phyloP scores from a whole-genome alignment of 2,113 vertebrate species.

The Tenebrosternarchus preto region DNA sequence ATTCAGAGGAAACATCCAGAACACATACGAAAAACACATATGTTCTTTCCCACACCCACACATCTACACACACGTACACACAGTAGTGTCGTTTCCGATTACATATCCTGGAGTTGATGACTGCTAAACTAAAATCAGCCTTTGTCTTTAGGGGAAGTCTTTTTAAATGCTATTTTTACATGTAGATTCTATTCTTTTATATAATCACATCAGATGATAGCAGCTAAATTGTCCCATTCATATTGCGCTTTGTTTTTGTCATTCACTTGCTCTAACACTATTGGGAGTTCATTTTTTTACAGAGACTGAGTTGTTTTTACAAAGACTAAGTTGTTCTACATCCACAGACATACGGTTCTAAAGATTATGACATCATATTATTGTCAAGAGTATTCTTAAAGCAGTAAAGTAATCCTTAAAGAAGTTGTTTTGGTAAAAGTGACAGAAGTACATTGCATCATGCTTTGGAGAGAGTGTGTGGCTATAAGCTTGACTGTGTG shows the following conservation, averaged over 20 bases:
- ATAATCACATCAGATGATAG: not conserved
- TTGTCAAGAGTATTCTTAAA: too few relatives aligned
- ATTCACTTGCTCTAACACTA: not conserved
- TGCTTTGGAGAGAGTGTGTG: not conserved
- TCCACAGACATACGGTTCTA: not conserved
- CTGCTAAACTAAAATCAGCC: not conserved
- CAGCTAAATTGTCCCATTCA: conserved; percentile 36
- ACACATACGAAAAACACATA: conserved; percentile 59
- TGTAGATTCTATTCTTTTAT: not conserved
- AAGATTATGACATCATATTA: too few relatives aligned
- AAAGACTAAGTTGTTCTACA: not conserved
- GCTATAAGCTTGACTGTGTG: not conserved
- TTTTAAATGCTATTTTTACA: too few relatives aligned
- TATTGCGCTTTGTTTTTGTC: conserved; percentile 18
- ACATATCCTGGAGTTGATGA: not conserved
- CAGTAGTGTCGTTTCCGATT: conserved; percentile 25
- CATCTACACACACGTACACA: conserved; percentile 33
- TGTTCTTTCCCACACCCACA: conserved; percentile 33
- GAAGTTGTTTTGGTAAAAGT: not conserved
- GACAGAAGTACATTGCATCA: not conserved
- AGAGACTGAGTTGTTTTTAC: too few relatives aligned
- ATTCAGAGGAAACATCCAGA: conserved; percentile 39
- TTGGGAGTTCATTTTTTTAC: not conserved
- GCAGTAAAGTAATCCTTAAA: not conserved
- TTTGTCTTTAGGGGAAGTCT: not conserved